A percentile compares a stretch with the other conserved stretches of the same genome.
Conservation (phyloP, 2,797 vertebrate species). For the Rachycentron canadum region DNA sequence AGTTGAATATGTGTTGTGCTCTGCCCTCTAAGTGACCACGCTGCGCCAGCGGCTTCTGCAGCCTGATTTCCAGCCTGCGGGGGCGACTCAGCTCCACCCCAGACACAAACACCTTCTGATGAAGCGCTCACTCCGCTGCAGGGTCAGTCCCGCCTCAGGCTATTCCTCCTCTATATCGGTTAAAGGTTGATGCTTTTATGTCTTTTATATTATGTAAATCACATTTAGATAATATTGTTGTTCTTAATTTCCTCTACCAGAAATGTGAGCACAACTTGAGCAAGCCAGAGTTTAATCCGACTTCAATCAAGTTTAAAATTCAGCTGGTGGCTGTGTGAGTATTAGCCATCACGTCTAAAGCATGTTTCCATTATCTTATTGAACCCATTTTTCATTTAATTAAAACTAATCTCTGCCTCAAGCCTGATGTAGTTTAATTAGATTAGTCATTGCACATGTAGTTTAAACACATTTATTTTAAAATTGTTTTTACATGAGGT, state of each 20-base stretch:
- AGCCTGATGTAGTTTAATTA: slow-evolving; percentile 25
- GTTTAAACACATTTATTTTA: neutral
- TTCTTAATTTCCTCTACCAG: slow-evolving; percentile 76
- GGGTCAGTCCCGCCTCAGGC: slow-evolving; percentile 81
- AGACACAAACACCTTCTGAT: slow-evolving; percentile 98
- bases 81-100: slow-evolving; percentile 96
- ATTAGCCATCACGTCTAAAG: slow-evolving; percentile 29
- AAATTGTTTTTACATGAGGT: neutral
- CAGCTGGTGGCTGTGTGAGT: slow-evolving; percentile 99
- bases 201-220: slow-evolving; percentile 8
- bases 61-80: slow-evolving; percentile 96
- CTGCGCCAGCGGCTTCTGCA: slow-evolving; percentile 96
- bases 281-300: slow-evolving; percentile 99
- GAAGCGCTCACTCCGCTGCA: slow-evolving; percentile 97
- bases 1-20: neutral
- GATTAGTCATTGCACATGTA: slow-evolving; percentile 13
- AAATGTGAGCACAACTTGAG: slow-evolving; percentile 99
- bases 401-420: slow-evolving; percentile 5
- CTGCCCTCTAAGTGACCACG: slow-evolving; percentile 89
- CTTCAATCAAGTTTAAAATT: slow-evolving; percentile 99
- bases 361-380: slow-evolving; percentile 3
- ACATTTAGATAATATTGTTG: slow-evolving; percentile 14
- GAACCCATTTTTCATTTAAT: slow-evolving; percentile 12
- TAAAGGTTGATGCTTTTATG: neutral
- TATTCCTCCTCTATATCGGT: neutral